Evolutionary conservation across 2,888 invertebrate species (phyloP).

Genomic region (Zygothrica quintamaculata): DNA sequence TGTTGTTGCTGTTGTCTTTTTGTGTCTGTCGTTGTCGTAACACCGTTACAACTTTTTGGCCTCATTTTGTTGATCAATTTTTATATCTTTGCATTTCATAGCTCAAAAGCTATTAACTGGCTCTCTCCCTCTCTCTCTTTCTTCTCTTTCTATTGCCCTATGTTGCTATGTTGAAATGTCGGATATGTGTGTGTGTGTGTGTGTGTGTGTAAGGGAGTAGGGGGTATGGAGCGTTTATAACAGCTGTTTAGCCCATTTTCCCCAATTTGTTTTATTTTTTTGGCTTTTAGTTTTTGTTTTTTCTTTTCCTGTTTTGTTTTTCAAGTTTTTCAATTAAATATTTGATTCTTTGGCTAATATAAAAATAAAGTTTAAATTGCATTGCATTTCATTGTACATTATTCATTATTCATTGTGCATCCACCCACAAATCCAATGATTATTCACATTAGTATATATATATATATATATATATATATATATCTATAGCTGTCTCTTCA

Average conservation of each 20-base stretch:
- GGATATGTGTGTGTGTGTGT: conserved; percentile 5
- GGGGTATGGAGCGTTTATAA: not conserved
- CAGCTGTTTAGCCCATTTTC: conserved; percentile 37
- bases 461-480: conserved; percentile 1
- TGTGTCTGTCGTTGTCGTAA: conserved; percentile 28
- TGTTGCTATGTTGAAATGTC: conserved; percentile 25
- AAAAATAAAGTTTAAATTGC: no score
- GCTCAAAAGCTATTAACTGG: conserved; percentile 28
- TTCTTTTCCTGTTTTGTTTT: conserved; percentile 7
- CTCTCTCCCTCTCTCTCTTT: conserved; percentile 9
- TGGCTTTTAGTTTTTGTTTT: conserved; percentile 13
- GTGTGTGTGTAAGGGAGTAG: not conserved
- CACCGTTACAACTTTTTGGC: conserved; percentile 44
- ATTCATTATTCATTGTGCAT: conserved; percentile 24
- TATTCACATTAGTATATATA: not conserved
- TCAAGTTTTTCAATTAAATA: not conserved
- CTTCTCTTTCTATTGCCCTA: not conserved
- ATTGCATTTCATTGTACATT: conserved; percentile 15
- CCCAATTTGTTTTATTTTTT: conserved; percentile 38
- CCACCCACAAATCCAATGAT: conserved; percentile 43
- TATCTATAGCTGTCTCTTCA: not conserved
- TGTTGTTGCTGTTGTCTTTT: conserved; percentile 3
- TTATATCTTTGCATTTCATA: conserved; percentile 35
- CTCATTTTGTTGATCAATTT: conserved; percentile 52
- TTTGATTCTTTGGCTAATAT: not conserved